Percentiles rank a stretch among this genome's conserved stretches.
Evolutionary conservation across 1,140 invertebrate species (phyloP).

Genomic region (Sitobion miscanthi): DNA sequence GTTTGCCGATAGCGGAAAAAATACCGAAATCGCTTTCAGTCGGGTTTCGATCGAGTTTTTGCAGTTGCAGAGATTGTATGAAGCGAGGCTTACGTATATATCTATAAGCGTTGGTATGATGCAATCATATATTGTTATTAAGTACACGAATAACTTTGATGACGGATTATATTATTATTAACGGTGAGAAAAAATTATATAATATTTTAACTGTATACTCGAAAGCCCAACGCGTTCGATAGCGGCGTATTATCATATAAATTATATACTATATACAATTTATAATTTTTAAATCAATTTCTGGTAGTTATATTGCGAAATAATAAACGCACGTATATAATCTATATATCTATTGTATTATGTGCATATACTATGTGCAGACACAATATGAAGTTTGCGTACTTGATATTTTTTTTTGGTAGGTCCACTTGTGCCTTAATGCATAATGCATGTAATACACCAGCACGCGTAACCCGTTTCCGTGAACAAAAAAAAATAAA

Average conservation of each 20-base stretch:
- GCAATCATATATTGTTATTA: background rate
- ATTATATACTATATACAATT: background rate
- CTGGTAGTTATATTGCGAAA: background rate
- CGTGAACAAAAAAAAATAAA: slow-evolving; percentile 57
- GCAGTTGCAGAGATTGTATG: background rate
- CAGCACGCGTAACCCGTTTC: slow-evolving; percentile 55
- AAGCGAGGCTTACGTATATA: background rate
- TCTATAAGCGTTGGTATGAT: too few species aligned
- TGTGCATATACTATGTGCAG: background rate
- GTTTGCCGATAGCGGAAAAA: background rate
- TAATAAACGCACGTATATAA: background rate
- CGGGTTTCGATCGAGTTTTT: background rate
- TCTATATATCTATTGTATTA: background rate
- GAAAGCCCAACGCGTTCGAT: background rate
- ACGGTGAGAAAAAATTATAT: background rate
- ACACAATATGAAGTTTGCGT: slow-evolving; percentile 33
- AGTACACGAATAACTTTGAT: background rate
- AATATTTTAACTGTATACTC: background rate
- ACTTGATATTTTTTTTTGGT: slow-evolving; percentile 35
- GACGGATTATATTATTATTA: background rate
- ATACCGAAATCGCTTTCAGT: background rate
- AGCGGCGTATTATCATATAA: slow-evolving; percentile 24
- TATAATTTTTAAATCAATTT: slow-evolving; percentile 30
- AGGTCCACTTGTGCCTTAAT: slow-evolving; percentile 55
- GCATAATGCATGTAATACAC: slow-evolving; percentile 56